phyloP scores from a whole-genome alignment of 2,888 invertebrate species.

The Leptinotarsa juncta region DNA sequence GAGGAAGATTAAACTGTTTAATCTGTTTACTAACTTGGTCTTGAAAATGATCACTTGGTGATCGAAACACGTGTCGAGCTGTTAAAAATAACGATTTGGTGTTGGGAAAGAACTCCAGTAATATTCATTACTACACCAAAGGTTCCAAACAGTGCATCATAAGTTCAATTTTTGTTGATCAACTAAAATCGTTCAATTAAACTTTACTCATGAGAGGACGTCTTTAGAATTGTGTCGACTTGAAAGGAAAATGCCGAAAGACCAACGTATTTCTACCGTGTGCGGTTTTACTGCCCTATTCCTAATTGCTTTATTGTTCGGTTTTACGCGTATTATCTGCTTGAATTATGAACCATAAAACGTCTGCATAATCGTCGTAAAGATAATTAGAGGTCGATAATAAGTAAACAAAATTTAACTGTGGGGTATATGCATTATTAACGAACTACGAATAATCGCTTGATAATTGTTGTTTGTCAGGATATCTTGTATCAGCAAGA shows the following conservation, averaged over 20 bases:
- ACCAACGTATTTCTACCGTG: constrained; percentile 2
- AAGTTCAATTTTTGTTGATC: too few species aligned
- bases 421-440: constrained; percentile 6
- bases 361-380: constrained; percentile 15
- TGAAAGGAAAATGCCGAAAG: constrained; percentile 11
- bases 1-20: too few species aligned
- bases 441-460: constrained; percentile 7
- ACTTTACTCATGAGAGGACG: neutral
- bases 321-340: constrained; percentile 15
- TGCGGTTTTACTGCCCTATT: constrained; percentile 1
- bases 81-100: too few species aligned
- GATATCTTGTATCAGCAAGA: neutral
- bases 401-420: constrained; percentile 10
- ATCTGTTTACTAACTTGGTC: too few species aligned
- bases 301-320: constrained; percentile 16
- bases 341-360: constrained; percentile 20
- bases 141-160: too few species aligned
- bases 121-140: too few species aligned
- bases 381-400: constrained; percentile 18
- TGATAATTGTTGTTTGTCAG: neutral
- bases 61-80: too few species aligned
- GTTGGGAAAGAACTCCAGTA: too few species aligned
- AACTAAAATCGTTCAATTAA: too few species aligned
- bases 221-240: neutral
- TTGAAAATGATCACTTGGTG: too few species aligned